Evolutionary conservation across 2,888 invertebrate genomes (phyloP).

Genomic region (Frankliniella fusca): DNA sequence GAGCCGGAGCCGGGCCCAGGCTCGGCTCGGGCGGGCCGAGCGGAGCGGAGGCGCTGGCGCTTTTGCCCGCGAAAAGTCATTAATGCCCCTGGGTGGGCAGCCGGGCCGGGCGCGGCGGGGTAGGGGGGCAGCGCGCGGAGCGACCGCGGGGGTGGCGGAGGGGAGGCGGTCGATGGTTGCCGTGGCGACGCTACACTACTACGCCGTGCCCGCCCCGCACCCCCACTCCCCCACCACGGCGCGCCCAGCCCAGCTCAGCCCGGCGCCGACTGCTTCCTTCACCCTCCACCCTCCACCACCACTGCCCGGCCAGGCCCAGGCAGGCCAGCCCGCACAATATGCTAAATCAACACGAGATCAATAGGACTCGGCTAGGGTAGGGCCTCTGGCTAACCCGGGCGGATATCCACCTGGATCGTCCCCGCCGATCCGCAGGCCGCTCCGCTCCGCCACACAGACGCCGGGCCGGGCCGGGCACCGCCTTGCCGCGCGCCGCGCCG

Average conservation of each 20-base stretch:
- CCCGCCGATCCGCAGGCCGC: not conserved
- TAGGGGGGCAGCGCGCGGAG: conserved; percentile 36
- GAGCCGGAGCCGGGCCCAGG: not conserved
- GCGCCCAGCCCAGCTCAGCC: not conserved
- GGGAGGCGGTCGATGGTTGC: conserved; percentile 33
- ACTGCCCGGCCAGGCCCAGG: not conserved
- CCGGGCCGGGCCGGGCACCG: not conserved
- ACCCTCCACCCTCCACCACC: too few species aligned
- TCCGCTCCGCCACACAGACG: not conserved
- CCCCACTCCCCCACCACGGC: not conserved
- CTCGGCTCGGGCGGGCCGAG: not conserved
- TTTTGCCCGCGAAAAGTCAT: not conserved
- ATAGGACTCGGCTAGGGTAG: too few species aligned
- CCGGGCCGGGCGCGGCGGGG: conserved; percentile 34
- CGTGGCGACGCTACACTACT: conserved; percentile 28
- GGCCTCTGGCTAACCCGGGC: too few species aligned
- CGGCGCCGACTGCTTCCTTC: not conserved
- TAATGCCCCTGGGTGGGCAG: not conserved
- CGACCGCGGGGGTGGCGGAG: conserved; percentile 7
- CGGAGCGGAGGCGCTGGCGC: conserved; percentile 29
- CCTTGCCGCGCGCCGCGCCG: too few species aligned
- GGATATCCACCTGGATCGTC: not conserved
- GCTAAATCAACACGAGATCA: too few species aligned
- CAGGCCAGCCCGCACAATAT: not conserved
- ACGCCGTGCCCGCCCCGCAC: not conserved